Evolutionary conservation across 1,140 invertebrate species (phyloP), one percentile per base, ranked within the genome.

Genomic region (Conopomorpha cramerella): DNA sequence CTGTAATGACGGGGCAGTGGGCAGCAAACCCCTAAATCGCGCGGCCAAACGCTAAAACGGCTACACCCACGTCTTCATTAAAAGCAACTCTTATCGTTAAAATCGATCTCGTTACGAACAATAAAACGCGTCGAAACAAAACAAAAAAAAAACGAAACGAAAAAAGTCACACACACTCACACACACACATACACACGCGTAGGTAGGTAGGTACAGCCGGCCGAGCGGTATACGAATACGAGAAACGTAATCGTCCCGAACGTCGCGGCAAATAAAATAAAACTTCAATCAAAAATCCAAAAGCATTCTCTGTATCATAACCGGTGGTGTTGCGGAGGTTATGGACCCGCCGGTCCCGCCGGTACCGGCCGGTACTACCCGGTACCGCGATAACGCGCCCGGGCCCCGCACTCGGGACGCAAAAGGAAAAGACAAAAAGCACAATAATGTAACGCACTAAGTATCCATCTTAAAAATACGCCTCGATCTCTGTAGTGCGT

Each of bases 381-480:
- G n/a, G n/a, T n/a, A n/a, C n/a, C n/a, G n/a, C 54, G 43, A 45
- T 38, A 46, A 41, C 44, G 57, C 51, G 52, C 34, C 44, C 51
- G 54, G 55, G 61, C 62, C 60, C 62, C 56, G 63, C 60, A 48
- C 34, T 50, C 46, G 49, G 41, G 45, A 47, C 42, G 25, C 38
- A 50, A 54, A 46, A 59, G n/a, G n/a, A n/a, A 59, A 54, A 66
- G 55, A 60, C 64, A 56, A 55, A 56, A 65, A 64, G 48, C 63
- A 63, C 62, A 67, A 67, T 71, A 67, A 63, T 67, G 62, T 68
- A 67, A 67, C 57, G 61, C 57, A 64, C 61, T 70, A 66, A 73
- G 64, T 68, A 70, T 64, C 59, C 55, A 55, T 70, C 65, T 73
- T 70, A 61, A 61, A 67, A 62, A 66, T 70, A 67, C 67, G 62